These are phyloP conservation scores for Jacana jacana DNA, from an alignment of 2,113 vertebrate genomes.

Conservation along the genomic window DNA sequence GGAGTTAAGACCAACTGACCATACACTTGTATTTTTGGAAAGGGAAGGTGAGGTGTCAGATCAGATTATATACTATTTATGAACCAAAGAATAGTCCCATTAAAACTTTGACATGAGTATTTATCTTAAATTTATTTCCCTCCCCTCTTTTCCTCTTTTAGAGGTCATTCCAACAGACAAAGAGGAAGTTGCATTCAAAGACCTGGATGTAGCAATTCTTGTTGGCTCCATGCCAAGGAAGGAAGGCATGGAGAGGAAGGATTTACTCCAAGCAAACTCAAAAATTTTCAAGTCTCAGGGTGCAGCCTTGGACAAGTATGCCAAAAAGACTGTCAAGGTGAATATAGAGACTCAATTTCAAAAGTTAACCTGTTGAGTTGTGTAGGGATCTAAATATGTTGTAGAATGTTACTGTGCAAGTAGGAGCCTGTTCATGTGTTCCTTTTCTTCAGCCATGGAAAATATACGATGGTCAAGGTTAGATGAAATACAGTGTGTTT, in stretches of 20 bases:
- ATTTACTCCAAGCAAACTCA: slow-evolving; percentile 95
- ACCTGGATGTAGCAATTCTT: slow-evolving; percentile 91
- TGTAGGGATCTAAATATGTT: neutral
- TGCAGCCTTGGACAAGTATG: slow-evolving; percentile 90
- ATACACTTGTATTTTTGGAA: neutral
- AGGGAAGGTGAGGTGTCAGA: neutral
- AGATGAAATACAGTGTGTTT: neutral
- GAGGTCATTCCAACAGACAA: slow-evolving; percentile 95
- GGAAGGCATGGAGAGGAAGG: slow-evolving; percentile 98
- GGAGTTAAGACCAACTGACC: neutral
- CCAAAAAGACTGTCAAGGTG: slow-evolving; percentile 98
- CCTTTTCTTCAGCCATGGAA: neutral
- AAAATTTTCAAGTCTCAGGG: slow-evolving; percentile 97
- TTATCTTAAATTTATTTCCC: neutral
- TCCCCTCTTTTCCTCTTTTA: neutral
- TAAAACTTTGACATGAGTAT: neutral
- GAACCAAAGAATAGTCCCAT: neutral
- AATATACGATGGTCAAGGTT: neutral
- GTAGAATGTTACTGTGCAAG: neutral
- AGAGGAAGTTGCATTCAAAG: slow-evolving; percentile 94
- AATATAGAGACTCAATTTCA: neutral
- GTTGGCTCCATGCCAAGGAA: slow-evolving; percentile 97
- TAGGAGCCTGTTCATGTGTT: neutral
- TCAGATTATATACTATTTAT: neutral
- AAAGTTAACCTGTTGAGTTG: neutral